These are phyloP conservation scores for Ruditapes philippinarum DNA, from an alignment of 1,140 invertebrate genomes.

Conservation along the genomic window DNA sequence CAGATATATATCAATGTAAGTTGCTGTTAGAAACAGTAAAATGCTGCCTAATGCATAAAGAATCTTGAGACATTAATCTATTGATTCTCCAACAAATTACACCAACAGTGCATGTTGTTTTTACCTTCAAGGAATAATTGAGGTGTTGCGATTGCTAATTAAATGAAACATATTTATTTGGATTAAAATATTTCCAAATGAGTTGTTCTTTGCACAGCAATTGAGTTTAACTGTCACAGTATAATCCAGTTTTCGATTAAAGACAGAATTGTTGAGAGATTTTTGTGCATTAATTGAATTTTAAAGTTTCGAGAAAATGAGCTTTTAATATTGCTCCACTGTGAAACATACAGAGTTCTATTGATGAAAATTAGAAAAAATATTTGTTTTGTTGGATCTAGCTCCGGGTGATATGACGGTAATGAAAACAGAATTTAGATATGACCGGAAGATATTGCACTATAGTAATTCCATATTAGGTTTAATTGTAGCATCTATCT, in stretches of 20 bases:
- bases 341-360: too few relatives aligned
- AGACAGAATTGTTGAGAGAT: neutral
- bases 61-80: too few relatives aligned
- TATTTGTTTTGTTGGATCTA: too few relatives aligned
- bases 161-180: slow-evolving; percentile 10
- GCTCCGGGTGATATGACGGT: too few relatives aligned
- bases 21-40: neutral
- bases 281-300: neutral
- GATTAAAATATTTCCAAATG: slow-evolving; percentile 5
- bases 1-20: neutral
- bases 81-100: too few relatives aligned
- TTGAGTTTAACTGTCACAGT: neutral
- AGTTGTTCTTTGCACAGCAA: neutral
- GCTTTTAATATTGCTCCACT: neutral
- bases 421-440: too few relatives aligned
- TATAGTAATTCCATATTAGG: too few relatives aligned
- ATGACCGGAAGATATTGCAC: too few relatives aligned
- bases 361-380: too few relatives aligned
- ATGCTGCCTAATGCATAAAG: neutral
- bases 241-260: slow-evolving; percentile 5
- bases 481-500: too few relatives aligned
- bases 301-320: neutral
- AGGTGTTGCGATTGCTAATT: neutral
- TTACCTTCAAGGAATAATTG: neutral
- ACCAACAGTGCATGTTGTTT: neutral